These are phyloP conservation scores for Doryteuthis pealeii DNA, from an alignment of 1,140 invertebrate genomes.

Conservation along the genomic window DNA sequence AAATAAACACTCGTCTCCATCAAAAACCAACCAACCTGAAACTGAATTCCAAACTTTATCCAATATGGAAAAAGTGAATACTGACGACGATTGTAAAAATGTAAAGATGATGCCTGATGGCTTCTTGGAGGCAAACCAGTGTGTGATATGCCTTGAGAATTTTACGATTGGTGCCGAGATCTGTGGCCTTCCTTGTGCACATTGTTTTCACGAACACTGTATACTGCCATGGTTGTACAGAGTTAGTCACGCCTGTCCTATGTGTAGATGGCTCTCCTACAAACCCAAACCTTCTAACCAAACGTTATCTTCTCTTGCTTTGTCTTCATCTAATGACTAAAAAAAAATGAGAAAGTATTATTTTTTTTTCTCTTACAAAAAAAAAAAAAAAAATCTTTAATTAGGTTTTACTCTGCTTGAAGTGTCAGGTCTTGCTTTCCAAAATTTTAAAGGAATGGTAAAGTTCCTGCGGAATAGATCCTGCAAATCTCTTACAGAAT, in stretches of 20 bases:
- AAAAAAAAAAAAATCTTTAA: no score
- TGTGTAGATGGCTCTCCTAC: constrained; percentile 66
- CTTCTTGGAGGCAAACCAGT: constrained; percentile 53
- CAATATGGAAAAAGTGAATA: constrained; percentile 5
- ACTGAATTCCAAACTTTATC: background rate
- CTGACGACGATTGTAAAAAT: background rate
- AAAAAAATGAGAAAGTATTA: no score
- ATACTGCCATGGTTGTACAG: constrained; percentile 63
- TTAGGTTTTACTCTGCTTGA: no score
- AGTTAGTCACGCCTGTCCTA: constrained; percentile 65
- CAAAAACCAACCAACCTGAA: background rate
- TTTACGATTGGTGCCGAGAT: constrained; percentile 56
- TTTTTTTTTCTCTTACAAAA: no score
- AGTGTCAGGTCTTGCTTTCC: no score
- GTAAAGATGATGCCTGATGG: constrained; percentile 26
- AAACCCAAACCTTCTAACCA: constrained; percentile 42
- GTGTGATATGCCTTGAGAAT: constrained; percentile 65
- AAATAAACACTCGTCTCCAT: background rate
- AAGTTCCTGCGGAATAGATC: no score
- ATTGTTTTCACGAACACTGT: constrained; percentile 64
- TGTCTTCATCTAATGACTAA: no score
- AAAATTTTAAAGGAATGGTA: no score
- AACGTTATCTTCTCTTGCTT: constrained; percentile 24
- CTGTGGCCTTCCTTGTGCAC: constrained; percentile 65
- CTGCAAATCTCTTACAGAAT: no score